Evolutionary conservation across 2,888 invertebrate genomes (phyloP), one percentile per base, ranked within the genome.

Genomic region (Buathra laborator): DNA sequence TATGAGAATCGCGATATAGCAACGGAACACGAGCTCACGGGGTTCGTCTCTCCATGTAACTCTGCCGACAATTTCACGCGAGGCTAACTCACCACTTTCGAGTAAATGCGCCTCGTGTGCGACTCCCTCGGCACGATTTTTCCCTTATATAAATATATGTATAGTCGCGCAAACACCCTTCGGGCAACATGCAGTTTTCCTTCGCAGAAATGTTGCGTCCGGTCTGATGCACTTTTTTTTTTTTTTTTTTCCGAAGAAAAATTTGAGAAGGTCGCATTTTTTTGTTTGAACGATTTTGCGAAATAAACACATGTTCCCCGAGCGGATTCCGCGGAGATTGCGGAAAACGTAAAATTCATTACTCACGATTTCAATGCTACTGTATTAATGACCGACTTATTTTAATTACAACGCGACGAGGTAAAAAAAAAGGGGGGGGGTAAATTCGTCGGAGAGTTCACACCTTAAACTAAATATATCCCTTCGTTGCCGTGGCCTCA

Each of bases 31-130:
- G 56, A 56, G 24, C 56, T 56, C 70, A 43, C 16, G 12, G 43
- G 62, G 19, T n/a, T 14, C 59, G 10, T 16, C 43, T 70, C 75
- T 67, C 19, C 10, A 24, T 16, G 56, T 19, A 9, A 24, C 2
- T 12, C 9, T 77, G 77, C 64, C 53, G 67, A 77, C 81, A 77
- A 84, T 84, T 84, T 84, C 62, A 84, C 84, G 77, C 62, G 62
- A 77, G 77, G 62, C 68, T 84, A 71, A 62, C 71, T 48, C 83
- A 76, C 70, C 76, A 46, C 53, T 19, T 68, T 81, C 71, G 24
- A 74, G 74, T 43, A 84, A 64, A 84, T 74, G 67, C 51, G 46
- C 68, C 46, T 81, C 79, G 64, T 46, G 64, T 48, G 64, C 67
- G 72, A 76, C 32, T 44, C 4, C 74, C 67, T 64, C 56, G 19